Percentiles rank a stretch among this genome's conserved stretches.
phyloP scores from a whole-genome alignment of 1,140 invertebrate genomes.

The Alviniconcha marisindica region DNA sequence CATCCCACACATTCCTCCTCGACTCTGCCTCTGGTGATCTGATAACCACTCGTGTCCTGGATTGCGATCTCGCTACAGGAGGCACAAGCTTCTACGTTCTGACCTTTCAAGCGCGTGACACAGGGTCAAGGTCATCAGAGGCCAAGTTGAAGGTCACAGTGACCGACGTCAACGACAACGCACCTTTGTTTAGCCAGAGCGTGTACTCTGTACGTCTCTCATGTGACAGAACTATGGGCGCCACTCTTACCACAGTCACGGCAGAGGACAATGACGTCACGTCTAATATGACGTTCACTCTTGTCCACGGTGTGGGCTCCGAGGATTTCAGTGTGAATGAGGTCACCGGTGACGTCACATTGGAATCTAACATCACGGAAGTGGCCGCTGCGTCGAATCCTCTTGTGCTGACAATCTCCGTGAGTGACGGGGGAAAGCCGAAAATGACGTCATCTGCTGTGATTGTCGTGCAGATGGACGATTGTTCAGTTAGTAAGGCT shows the following conservation, averaged over 20 bases:
- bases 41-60: background rate
- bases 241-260: background rate
- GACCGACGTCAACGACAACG: conserved; percentile 24
- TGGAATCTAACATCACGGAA: background rate
- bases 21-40: background rate
- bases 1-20: background rate
- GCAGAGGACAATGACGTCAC: background rate
- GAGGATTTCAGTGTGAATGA: background rate
- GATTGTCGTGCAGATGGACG: background rate
- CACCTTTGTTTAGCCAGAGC: background rate
- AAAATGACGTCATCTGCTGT: conserved; percentile 19
- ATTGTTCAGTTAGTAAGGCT: too few species aligned
- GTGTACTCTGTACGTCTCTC: background rate
- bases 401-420: background rate
- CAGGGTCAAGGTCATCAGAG: conserved; percentile 17
- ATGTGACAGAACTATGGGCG: background rate
- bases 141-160: background rate
- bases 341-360: conserved; percentile 21
- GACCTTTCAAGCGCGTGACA: background rate
- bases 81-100: background rate
- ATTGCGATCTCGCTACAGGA: background rate
- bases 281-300: background rate
- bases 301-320: background rate
- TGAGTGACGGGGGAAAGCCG: conserved; percentile 9
- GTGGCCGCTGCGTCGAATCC: background rate